Conservation (phyloP, 2,888 invertebrate species). For the Lasioglossum oenotherae region DNA sequence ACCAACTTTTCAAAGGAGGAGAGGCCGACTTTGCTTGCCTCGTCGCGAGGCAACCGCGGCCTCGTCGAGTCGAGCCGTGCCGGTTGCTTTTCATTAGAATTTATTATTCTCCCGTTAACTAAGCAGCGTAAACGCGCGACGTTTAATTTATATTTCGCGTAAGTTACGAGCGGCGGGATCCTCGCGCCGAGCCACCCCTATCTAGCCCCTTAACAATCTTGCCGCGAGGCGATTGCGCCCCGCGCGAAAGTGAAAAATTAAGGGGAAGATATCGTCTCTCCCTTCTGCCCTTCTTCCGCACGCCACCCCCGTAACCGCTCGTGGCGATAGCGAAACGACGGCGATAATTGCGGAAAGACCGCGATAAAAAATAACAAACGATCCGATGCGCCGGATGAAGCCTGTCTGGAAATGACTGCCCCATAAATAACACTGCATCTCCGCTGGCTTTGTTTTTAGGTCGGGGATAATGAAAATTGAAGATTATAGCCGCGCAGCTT, state of each 20-base stretch:
- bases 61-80: slow-evolving; percentile 16
- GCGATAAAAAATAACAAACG: slow-evolving; percentile 60
- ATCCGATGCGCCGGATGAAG: slow-evolving; percentile 36
- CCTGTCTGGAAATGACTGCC: slow-evolving; percentile 22
- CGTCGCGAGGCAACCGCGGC: neutral
- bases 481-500: neutral
- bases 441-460: neutral
- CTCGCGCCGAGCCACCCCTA: slow-evolving; percentile 22
- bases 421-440: slow-evolving; percentile 28
- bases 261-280: slow-evolving; percentile 40
- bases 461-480: slow-evolving; percentile 15
- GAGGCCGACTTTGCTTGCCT: neutral
- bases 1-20: slow-evolving; percentile 61
- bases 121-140: slow-evolving; percentile 65
- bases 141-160: slow-evolving; percentile 68
- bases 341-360: slow-evolving; percentile 54
- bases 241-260: slow-evolving; percentile 55
- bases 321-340: slow-evolving; percentile 45
- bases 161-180: slow-evolving; percentile 52
- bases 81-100: slow-evolving; percentile 71
- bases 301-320: neutral
- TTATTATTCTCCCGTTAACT: slow-evolving; percentile 72
- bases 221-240: slow-evolving; percentile 38
- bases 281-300: neutral
- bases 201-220: slow-evolving; percentile 46